Evolutionary conservation across 2,888 invertebrate species (phyloP).

Genomic region (Drosophila borealis): DNA sequence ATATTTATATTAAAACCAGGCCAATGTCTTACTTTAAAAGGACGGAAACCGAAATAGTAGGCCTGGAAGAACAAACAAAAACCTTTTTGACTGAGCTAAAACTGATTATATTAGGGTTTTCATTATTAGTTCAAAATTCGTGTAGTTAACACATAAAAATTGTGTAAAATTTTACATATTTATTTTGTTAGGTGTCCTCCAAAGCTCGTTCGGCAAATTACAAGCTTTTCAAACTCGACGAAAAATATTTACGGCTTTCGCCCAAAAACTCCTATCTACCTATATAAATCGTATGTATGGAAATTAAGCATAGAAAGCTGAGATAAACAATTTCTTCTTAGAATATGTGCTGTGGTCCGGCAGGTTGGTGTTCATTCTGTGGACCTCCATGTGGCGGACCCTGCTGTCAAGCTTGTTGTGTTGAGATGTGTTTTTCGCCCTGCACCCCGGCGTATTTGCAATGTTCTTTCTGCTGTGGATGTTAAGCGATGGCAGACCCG

Average conservation of each 20-base stretch:
- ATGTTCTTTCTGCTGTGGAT: slow-evolving; percentile 42
- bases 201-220: slow-evolving; percentile 2
- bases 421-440: slow-evolving; percentile 56
- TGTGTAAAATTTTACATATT: slow-evolving; percentile 28
- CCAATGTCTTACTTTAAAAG: too few species aligned
- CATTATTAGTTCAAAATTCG: slow-evolving; percentile 31
- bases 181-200: slow-evolving; percentile 51
- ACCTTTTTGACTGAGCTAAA: background rate
- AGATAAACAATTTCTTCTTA: background rate
- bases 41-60: slow-evolving; percentile 9
- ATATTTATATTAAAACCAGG: too few species aligned
- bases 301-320: background rate
- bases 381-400: slow-evolving; percentile 61
- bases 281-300: background rate
- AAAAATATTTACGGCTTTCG: background rate
- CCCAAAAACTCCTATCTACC: background rate
- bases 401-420: slow-evolving; percentile 51
- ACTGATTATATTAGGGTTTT: background rate
- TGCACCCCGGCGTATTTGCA: slow-evolving; percentile 71
- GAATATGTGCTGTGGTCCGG: slow-evolving; percentile 66
- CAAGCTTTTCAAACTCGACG: background rate
- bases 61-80: slow-evolving; percentile 3
- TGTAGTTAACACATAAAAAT: slow-evolving; percentile 41
- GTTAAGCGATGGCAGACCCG: slow-evolving; percentile 3
- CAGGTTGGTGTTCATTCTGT: slow-evolving; percentile 48